Evolutionary conservation across 1,140 invertebrate species (phyloP).

Genomic region (Pinna nobilis): DNA sequence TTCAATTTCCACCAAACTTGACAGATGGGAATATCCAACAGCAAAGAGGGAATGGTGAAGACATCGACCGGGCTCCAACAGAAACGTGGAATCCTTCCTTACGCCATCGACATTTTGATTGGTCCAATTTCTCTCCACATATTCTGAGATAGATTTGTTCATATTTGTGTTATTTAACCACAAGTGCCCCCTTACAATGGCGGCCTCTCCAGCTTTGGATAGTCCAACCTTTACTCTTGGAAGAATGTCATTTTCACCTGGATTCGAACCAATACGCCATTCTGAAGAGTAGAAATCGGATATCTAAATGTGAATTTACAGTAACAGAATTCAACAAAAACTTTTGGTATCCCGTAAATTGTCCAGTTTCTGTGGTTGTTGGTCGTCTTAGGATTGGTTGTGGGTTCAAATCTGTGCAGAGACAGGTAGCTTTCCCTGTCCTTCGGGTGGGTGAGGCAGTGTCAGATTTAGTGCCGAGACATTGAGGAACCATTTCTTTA

Average conservation of each 20-base stretch:
- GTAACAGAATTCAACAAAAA: not conserved
- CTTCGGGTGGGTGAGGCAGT: no score
- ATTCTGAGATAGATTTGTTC: slow-evolving; percentile 29
- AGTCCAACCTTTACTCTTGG: slow-evolving; percentile 41
- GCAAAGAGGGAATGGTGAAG: slow-evolving; percentile 32
- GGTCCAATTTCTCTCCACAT: slow-evolving; percentile 16
- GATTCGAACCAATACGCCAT: slow-evolving; percentile 42
- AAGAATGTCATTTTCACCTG: slow-evolving; percentile 36
- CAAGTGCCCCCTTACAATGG: slow-evolving; percentile 33
- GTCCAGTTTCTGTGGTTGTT: no score
- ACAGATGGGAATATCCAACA: slow-evolving; percentile 36
- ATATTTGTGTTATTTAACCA: slow-evolving; percentile 22
- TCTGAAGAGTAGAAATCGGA: slow-evolving; percentile 38
- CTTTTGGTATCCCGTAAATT: not conserved
- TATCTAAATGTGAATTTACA: no score
- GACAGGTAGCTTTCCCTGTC: no score
- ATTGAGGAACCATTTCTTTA: no score
- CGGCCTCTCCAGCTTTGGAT: slow-evolving; percentile 20
- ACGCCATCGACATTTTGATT: slow-evolving; percentile 5
- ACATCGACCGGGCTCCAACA: slow-evolving; percentile 47
- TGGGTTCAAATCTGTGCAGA: no score
- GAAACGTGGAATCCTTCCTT: slow-evolving; percentile 20
- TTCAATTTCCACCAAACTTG: slow-evolving; percentile 2
- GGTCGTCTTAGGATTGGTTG: no score
- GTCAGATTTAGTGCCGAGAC: no score